Percentiles rank a stretch among this genome's conserved stretches.
Conservation (phyloP, 2,888 invertebrate species). For the Catocala fraxini region DNA sequence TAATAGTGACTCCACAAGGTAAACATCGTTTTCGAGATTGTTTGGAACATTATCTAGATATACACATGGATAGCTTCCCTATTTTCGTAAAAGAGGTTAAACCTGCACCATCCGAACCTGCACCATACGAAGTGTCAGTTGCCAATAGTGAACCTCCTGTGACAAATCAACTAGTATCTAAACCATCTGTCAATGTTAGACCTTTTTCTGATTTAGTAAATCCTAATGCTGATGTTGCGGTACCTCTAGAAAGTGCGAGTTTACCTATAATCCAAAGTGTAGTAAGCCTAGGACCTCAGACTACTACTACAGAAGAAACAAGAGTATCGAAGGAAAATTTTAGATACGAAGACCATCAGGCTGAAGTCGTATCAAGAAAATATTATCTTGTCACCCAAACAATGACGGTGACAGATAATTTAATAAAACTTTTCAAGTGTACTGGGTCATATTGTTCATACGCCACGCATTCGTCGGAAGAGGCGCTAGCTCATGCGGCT, state of each 20-base stretch:
- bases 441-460: conserved; percentile 79
- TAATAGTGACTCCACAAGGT: conserved; percentile 77
- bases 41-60: conserved; percentile 76
- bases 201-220: conserved; percentile 76
- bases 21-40: conserved; percentile 72
- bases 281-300: conserved; percentile 77
- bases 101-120: conserved; percentile 2
- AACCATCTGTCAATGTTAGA: conserved; percentile 72
- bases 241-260: conserved; percentile 32
- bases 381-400: conserved; percentile 77
- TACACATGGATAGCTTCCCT: conserved; percentile 79
- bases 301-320: conserved; percentile 41
- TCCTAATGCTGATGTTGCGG: conserved; percentile 20
- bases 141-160: conserved; percentile 1
- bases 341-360: conserved; percentile 74
- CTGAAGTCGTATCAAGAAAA: conserved; percentile 71
- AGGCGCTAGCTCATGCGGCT: conserved; percentile 73
- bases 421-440: conserved; percentile 80
- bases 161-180: conserved; percentile 42
- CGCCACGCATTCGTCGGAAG: conserved; percentile 70
- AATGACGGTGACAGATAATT: conserved; percentile 80
- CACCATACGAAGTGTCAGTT: background rate
- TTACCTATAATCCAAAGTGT: conserved; percentile 85
- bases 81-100: conserved; percentile 55
- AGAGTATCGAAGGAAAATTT: conserved; percentile 32